Evolutionary conservation across 2,797 vertebrate species (phyloP).

Genomic region (Sciurus carolinensis): DNA sequence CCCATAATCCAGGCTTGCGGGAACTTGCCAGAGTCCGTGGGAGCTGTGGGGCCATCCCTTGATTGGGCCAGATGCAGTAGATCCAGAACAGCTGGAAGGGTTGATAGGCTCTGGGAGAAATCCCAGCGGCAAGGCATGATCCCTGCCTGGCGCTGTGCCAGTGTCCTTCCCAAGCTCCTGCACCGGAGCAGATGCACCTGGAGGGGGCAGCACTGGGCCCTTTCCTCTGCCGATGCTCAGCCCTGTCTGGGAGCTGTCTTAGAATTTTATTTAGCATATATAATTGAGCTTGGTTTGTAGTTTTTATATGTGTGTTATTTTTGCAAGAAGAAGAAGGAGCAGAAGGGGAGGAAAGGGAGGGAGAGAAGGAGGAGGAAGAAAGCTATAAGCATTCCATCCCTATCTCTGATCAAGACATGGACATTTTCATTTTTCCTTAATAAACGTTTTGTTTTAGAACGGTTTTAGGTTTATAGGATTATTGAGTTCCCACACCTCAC

Average conservation of each 20-base stretch:
- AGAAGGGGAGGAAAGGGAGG: no score
- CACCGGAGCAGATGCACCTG: background rate
- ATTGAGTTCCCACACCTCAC: background rate
- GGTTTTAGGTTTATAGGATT: background rate
- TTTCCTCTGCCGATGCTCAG: background rate
- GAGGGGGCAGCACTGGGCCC: background rate
- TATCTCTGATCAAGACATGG: background rate
- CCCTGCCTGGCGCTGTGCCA: background rate
- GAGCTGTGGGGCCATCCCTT: background rate
- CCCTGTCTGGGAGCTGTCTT: background rate
- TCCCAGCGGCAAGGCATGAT: background rate
- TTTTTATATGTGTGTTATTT: background rate
- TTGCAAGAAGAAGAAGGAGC: background rate
- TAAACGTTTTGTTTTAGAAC: background rate
- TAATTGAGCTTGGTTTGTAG: background rate
- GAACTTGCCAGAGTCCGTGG: background rate
- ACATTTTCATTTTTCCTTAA: background rate
- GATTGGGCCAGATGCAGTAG: background rate
- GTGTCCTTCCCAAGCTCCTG: background rate
- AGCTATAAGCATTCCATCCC: background rate
- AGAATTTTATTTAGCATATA: background rate
- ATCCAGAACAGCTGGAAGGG: background rate
- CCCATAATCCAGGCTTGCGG: background rate
- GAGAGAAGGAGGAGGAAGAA: no score
- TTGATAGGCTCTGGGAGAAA: background rate